These are phyloP conservation scores for Coluber constrictor DNA, from an alignment of 2,797 vertebrate species.

Conservation along the genomic window DNA sequence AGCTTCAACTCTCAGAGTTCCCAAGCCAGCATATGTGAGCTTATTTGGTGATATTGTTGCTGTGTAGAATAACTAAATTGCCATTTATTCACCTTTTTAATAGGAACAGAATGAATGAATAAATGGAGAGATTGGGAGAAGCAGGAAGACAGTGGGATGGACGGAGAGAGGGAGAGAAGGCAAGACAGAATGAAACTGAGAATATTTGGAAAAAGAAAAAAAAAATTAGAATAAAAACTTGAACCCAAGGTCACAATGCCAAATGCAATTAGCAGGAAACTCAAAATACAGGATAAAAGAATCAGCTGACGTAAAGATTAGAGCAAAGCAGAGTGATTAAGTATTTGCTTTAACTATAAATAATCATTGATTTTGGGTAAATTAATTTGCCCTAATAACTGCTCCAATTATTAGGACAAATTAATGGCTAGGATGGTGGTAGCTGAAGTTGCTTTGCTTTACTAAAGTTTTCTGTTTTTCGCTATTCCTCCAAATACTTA, in stretches of 20 bases:
- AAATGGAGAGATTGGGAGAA: background rate
- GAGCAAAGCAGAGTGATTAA: background rate
- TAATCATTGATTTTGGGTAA: conserved; percentile 7
- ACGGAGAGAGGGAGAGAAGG: too few relatives aligned
- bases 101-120: background rate
- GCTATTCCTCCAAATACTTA: background rate
- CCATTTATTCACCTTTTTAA: background rate
- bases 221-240: background rate
- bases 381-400: background rate
- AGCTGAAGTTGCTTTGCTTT: background rate
- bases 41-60: background rate
- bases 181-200: too few relatives aligned
- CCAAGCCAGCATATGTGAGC: background rate
- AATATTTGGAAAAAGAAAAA: background rate
- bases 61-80: background rate
- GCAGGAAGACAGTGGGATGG: accelerated
- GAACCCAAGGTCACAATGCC: background rate
- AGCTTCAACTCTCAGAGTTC: background rate
- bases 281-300: background rate
- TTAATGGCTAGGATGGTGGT: background rate
- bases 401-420: background rate
- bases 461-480: background rate
- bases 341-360: conserved; percentile 4
- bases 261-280: background rate
- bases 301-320: background rate